A percentile compares a stretch with the other conserved stretches of the same genome.
Evolutionary conservation across 2,888 invertebrate species (phyloP).

Genomic region (Mamestra brassicae): DNA sequence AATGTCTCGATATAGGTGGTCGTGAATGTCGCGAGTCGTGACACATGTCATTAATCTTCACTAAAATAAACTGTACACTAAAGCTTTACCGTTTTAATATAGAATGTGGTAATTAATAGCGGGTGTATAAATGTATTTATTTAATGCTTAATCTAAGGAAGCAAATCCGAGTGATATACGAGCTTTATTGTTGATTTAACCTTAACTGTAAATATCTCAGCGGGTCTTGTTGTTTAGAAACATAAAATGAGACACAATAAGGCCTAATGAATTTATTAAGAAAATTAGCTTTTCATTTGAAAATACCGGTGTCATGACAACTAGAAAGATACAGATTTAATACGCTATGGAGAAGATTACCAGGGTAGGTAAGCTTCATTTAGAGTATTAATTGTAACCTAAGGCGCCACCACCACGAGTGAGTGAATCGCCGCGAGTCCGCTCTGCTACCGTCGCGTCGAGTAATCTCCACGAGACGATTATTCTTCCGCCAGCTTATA

Average conservation of each 20-base stretch:
- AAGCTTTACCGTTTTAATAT: conserved; percentile 7
- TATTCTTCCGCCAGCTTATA: not conserved
- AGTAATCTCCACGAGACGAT: not conserved
- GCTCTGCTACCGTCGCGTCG: not conserved
- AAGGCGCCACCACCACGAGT: not conserved
- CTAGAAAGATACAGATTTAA: too few relatives aligned
- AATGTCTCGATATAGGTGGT: not conserved
- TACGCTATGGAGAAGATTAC: not conserved
- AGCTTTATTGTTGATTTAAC: conserved; percentile 7
- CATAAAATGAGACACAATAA: not conserved
- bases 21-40: not conserved
- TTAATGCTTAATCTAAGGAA: conserved; percentile 2
- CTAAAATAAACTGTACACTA: conserved; percentile 32
- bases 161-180: not conserved
- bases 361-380: too few relatives aligned
- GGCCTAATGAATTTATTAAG: not conserved
- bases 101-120: conserved; percentile 10
- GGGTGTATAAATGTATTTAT: not conserved
- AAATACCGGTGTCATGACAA: not conserved
- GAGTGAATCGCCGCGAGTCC: not conserved
- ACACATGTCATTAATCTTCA: conserved; percentile 39
- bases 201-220: not conserved
- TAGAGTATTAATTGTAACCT: not conserved
- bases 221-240: not conserved
- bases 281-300: not conserved